Evolutionary conservation across 2,888 invertebrate species (phyloP).

Genomic region (Herminia tarsipennalis): DNA sequence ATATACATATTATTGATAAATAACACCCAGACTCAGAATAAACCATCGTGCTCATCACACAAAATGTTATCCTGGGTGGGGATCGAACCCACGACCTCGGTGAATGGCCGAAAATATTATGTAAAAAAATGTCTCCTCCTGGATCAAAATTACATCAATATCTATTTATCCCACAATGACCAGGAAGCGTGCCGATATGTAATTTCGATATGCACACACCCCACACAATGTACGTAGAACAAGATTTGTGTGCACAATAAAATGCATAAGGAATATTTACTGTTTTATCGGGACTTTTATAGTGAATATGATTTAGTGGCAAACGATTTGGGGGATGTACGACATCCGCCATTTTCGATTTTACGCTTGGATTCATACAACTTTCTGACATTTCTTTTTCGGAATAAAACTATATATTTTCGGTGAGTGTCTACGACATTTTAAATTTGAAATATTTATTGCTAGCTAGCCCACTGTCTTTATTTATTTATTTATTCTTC

Average conservation of each 20-base stretch:
- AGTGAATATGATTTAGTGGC: conserved; percentile 77
- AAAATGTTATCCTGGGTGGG: no score
- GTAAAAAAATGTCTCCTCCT: background rate
- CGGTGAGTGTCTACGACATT: no score
- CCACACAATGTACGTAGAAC: conserved; percentile 25
- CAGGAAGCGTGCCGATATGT: conserved; percentile 8
- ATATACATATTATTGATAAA: no score
- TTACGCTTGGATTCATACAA: conserved; percentile 64
- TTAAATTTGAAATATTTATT: no score
- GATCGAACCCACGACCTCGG: no score
- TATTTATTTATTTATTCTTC: no score
- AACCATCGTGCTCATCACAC: no score
- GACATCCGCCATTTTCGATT: conserved; percentile 77
- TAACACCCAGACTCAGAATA: no score
- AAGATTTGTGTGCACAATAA: conserved; percentile 73
- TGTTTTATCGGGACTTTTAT: conserved; percentile 79
- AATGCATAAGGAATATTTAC: conserved; percentile 77
- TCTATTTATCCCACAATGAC: background rate
- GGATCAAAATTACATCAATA: background rate
- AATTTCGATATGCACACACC: conserved; percentile 21
- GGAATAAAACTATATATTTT: background rate
- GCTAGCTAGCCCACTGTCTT: no score
- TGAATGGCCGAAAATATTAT: no score
- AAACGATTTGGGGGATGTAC: conserved; percentile 67
- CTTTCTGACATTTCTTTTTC: conserved; percentile 58